Base-by-base conservation (phyloP, 1,140 invertebrate genomes). In the Orussus abietinus region DNA sequence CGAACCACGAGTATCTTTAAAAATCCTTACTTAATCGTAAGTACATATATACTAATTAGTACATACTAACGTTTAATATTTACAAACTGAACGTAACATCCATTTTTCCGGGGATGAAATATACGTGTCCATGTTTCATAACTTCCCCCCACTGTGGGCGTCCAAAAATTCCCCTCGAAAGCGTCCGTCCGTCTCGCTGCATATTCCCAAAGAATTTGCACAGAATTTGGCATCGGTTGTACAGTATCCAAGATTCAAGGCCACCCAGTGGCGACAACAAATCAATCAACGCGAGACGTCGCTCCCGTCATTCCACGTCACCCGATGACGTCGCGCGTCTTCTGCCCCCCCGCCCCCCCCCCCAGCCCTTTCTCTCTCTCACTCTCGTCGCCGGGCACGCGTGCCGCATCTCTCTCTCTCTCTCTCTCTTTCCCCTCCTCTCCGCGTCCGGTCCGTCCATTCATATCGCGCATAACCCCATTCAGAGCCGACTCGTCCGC, bases 241-340 rank as follows among this genome's bases (percentile, higher is more conserved):
- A 26, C 32, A 31, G 22, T 25, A 28, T 38, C 26, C 40, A 29
- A 45, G 26, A 43, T 43, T 40, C 49, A 45, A 45, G 35, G 41
- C 41, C 40, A 35, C 34, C n/a, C n/a, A n/a, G n/a, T n/a, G n/a
- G 22, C 6, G n/a, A 25, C 22, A 25, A 25, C 22, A 25, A 37
- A 52, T 46, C 47, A 55, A 47, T 54, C 54, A 47, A 42, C 34
- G 42, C 14, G 41, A 51, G 47, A 50, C 41, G 46, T 51, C 35
- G 45, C 47, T 35, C 25, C 37, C 54, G 47, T 51, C 45, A 47
- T 41, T 43, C 43, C 45, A 57, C 54, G 52, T 55, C 52, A 46
- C 34, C 14, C 35, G 36, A 43, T 52, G 49, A 57, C 49, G 47
- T 30, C 26, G 31, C 37, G 41, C 18, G 43, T 29, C 42, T 43